A percentile compares a stretch with the other conserved stretches of the same genome.
phyloP scores from a whole-genome alignment of 2,113 vertebrate species.

The Heterotis niloticus region DNA sequence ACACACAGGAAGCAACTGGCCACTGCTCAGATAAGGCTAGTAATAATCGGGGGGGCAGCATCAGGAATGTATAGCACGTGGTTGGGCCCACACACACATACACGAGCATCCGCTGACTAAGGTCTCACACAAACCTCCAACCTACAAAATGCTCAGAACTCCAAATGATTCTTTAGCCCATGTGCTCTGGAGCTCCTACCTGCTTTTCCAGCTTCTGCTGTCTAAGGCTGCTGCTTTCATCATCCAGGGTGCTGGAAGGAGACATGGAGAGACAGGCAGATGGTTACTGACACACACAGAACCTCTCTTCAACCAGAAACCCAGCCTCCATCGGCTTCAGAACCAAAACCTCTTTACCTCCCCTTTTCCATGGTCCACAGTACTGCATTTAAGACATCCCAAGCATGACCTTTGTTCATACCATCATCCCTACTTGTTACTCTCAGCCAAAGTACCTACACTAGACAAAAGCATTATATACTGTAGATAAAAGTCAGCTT shows the following conservation, averaged over 20 bases:
- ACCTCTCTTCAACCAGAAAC: background rate
- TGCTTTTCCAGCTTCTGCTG: conserved; percentile 90
- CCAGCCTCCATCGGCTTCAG: background rate
- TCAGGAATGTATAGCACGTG: background rate
- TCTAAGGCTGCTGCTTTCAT: conserved; percentile 77
- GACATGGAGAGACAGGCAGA: background rate
- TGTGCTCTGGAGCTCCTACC: conserved; percentile 56
- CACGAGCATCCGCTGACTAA: background rate
- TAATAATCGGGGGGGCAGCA: no score
- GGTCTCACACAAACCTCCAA: background rate
- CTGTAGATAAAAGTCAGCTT: background rate
- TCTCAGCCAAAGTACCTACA: no score
- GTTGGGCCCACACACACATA: background rate
- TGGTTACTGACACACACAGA: background rate
- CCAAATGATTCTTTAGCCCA: background rate
- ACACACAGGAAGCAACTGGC: background rate
- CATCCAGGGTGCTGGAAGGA: conserved; percentile 72
- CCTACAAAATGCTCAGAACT: background rate
- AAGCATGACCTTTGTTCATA: background rate
- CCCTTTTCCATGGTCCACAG: background rate
- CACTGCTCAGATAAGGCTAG: background rate
- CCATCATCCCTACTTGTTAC: background rate
- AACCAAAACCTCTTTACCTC: background rate
- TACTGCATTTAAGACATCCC: background rate
- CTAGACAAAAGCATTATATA: no score